These are phyloP conservation scores for Taeniopygia guttata DNA, from an alignment of 2,797 vertebrate species.

Conservation along the genomic window DNA sequence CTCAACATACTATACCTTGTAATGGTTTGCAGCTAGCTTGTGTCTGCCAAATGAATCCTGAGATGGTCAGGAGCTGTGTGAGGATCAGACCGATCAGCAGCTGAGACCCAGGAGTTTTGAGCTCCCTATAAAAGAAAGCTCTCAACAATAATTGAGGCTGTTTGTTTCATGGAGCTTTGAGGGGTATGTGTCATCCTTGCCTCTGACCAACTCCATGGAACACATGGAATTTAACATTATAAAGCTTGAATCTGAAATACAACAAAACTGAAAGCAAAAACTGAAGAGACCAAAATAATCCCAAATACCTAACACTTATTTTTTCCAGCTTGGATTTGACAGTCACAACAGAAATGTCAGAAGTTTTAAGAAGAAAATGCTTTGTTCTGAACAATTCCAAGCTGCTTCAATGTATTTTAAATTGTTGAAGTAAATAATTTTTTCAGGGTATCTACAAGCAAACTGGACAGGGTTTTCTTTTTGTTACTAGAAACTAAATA, in stretches of 20 bases:
- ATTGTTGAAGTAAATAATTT: background rate
- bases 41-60: background rate
- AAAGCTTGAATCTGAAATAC: background rate
- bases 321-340: background rate
- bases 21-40: background rate
- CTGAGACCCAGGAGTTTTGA: background rate
- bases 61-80: background rate
- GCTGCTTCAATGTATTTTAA: background rate
- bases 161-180: background rate
- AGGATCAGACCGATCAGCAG: background rate
- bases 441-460: background rate
- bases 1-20: background rate
- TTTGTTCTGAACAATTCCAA: background rate
- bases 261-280: background rate
- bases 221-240: background rate
- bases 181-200: background rate
- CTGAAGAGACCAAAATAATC: background rate
- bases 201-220: background rate
- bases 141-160: background rate
- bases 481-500: background rate
- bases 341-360: background rate
- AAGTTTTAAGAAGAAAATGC: background rate
- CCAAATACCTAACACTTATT: background rate
- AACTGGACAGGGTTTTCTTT: background rate
- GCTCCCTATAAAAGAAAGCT: background rate